Conservation (phyloP, 2,113 vertebrate genomes). For the Rhabdornis inornatus region DNA sequence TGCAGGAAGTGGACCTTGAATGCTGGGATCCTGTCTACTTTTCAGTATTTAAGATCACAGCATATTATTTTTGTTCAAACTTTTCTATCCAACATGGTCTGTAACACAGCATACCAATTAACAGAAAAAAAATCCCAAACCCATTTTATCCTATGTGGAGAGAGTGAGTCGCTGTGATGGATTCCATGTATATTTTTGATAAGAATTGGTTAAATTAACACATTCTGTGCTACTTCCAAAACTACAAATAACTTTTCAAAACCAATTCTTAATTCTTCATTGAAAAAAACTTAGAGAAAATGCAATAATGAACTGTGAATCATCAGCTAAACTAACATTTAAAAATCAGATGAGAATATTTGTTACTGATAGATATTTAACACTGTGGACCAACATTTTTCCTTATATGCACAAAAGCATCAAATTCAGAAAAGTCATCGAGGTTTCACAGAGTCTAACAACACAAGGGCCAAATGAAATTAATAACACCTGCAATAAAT, state of each 20-base stretch:
- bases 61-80: background rate
- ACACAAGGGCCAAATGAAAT: background rate
- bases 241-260: background rate
- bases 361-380: background rate
- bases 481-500: background rate
- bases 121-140: background rate
- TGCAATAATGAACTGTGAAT: background rate
- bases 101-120: background rate
- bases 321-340: background rate
- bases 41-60: background rate
- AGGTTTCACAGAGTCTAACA: background rate
- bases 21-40: background rate
- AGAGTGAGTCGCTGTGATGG: rapidly evolving
- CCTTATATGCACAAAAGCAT: background rate
- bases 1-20: rapidly evolving
- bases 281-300: background rate
- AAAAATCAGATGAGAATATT: background rate
- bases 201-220: background rate
- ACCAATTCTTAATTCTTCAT: rapidly evolving
- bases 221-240: background rate
- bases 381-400: background rate
- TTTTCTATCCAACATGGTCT: background rate
- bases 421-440: background rate
- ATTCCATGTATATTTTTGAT: background rate
- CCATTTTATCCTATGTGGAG: background rate